Percentiles rank a stretch among this genome's conserved stretches.
Conservation (phyloP, 2,113 vertebrate genomes). For the Zosterops lateralis region DNA sequence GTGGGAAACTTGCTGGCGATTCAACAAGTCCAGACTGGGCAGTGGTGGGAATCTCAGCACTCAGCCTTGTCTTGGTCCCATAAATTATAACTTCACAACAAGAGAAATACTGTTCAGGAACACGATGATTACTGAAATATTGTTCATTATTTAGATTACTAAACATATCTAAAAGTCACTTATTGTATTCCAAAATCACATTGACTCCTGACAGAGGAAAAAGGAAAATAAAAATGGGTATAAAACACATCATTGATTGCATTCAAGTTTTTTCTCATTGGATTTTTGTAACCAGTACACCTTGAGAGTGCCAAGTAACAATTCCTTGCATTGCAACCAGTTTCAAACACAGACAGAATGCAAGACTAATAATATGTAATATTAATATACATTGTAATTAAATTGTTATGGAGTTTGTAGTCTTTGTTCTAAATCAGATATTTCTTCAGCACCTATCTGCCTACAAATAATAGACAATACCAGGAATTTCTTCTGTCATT, state of each 20-base stretch:
- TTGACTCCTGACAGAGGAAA: rapidly evolving
- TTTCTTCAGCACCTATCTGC: neutral
- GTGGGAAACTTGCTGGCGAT: rapidly evolving
- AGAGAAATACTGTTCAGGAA: neutral
- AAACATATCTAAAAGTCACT: neutral
- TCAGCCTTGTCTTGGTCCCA: neutral
- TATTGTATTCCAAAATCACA: neutral
- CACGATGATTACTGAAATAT: too few relatives aligned
- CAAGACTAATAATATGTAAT: neutral
- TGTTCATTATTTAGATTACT: neutral
- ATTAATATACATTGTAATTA: neutral
- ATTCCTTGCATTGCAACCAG: neutral
- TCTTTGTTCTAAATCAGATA: neutral
- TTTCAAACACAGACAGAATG: neutral
- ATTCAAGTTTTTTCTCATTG: neutral
- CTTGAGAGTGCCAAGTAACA: neutral
- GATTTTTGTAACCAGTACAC: neutral
- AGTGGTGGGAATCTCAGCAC: neutral
- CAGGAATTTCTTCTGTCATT: neutral
- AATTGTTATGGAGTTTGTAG: neutral
- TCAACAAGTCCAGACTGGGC: rapidly evolving
- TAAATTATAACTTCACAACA: too few relatives aligned
- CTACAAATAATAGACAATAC: neutral
- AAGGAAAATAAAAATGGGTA: neutral
- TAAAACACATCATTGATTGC: neutral